Base-by-base conservation (phyloP, 1,140 invertebrate genomes). In the Euschistus heros region DNA sequence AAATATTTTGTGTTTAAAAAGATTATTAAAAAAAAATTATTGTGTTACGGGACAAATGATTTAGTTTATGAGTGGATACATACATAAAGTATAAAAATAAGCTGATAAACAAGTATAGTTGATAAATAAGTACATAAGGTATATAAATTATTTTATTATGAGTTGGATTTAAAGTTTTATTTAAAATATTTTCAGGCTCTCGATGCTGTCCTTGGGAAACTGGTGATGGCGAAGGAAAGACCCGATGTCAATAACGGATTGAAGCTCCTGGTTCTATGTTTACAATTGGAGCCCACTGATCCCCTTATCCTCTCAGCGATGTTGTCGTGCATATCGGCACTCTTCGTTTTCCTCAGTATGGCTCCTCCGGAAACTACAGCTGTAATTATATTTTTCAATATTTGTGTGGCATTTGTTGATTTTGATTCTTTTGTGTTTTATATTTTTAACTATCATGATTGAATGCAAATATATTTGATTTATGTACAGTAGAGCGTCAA, bases 271-370 rank as follows among this genome's bases (percentile, higher is more conserved):
- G 84, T 91, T 74, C 76, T 85, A 52, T 92, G 89, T 72, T 78
- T 95, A 24, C 77, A 80, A 26, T 84, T 87, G 70, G 80, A 88
- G 62, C 89, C 89, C 0, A 79, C 80, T 20, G 85, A 90, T 76
- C 84, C 89, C 15, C 77, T 91, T 55, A 80, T 94, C 26, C 75
- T 92, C 15, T 94, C 91, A 0, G 82, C 86, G 59, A 73, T 93
- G 44, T 76, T 96, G 2, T 94, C 92, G 0, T 91, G 91, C 73
- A 89, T 95, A 65, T 94, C 92, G 18, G 87, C 90, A 0, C 78
- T 96, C 0, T 93, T 94, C 74, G 87, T 93, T 13, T 94, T 94
- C 74, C 78, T 95, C 18, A 90, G 86, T 70, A 91, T 87, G 82
- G 87, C 88, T 0, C 87, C 87, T 18, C 86, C 88, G 69, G 86